A percentile compares a stretch with the other conserved stretches of the same genome.
These are phyloP conservation scores for Cariama cristata DNA, from an alignment of 2,113 vertebrate genomes.

Conservation along the genomic window DNA sequence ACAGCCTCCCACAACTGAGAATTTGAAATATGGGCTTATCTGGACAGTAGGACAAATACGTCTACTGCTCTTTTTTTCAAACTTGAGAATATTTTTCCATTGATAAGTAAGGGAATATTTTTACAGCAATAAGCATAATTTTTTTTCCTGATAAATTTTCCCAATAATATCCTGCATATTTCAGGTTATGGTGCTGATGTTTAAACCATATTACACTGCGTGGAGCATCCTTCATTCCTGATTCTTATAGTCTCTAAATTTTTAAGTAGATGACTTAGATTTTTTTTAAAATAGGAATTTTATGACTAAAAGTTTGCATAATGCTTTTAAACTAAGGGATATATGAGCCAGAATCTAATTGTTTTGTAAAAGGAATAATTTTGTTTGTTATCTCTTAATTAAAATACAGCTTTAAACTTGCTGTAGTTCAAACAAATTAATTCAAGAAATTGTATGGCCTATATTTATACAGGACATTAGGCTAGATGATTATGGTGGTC, in stretches of 20 bases:
- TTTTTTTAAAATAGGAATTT: not conserved
- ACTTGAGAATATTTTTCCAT: not conserved
- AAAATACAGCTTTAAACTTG: constrained; percentile 27
- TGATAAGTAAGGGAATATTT: not conserved
- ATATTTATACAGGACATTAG: not conserved
- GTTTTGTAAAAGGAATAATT: not conserved
- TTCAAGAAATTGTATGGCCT: not conserved
- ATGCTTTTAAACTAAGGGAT: not conserved
- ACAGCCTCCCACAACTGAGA: not conserved
- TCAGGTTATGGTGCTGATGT: not conserved
- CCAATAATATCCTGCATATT: not conserved
- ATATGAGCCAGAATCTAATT: not conserved
- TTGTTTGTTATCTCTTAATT: not conserved
- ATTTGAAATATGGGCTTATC: not conserved
- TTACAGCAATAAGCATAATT: not conserved
- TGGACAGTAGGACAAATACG: not conserved
- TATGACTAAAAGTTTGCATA: not conserved
- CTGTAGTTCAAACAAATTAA: not conserved
- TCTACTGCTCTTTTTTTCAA: not conserved
- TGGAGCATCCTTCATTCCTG: not conserved
- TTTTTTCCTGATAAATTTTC: not conserved
- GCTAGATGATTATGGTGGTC: not conserved
- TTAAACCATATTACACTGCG: not conserved
- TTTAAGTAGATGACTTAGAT: not conserved
- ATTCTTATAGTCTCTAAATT: not conserved